Conservation (phyloP, 2,113 vertebrate species). For the Bubalus kerabau region DNA sequence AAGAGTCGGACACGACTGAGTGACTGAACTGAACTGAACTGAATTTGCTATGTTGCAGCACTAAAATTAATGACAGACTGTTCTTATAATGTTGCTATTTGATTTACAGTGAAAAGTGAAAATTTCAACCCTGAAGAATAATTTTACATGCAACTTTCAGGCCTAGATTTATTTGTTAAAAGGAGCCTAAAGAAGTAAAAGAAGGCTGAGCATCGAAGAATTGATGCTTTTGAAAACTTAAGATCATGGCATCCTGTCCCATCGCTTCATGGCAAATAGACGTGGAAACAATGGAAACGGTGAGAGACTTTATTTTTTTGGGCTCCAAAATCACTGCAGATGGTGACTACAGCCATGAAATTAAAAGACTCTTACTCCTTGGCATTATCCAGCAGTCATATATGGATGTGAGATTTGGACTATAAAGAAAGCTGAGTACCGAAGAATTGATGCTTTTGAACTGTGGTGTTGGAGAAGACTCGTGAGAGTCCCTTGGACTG, state of each 20-base stretch:
- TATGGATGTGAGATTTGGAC: neutral
- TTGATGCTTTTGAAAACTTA: neutral
- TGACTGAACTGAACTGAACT: no score
- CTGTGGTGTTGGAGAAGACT: neutral
- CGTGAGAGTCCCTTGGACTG: neutral
- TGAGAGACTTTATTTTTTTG: accelerated
- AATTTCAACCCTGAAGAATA: neutral
- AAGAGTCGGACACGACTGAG: no score
- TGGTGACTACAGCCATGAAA: neutral
- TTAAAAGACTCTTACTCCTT: neutral
- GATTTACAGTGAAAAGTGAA: neutral
- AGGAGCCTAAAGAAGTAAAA: neutral
- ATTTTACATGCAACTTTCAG: neutral
- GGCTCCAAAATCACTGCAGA: neutral
- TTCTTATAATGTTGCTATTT: neutral
- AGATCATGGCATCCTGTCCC: neutral
- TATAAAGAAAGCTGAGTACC: neutral
- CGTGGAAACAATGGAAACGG: neutral
- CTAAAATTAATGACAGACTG: neutral
- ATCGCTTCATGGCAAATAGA: neutral
- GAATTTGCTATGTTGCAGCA: neutral
- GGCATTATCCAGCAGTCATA: neutral
- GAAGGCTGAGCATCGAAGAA: neutral
- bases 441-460: neutral
- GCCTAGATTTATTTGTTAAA: neutral